Evolutionary conservation across 2,888 invertebrate genomes (phyloP).

Genomic region (Hemaris fuciformis): DNA sequence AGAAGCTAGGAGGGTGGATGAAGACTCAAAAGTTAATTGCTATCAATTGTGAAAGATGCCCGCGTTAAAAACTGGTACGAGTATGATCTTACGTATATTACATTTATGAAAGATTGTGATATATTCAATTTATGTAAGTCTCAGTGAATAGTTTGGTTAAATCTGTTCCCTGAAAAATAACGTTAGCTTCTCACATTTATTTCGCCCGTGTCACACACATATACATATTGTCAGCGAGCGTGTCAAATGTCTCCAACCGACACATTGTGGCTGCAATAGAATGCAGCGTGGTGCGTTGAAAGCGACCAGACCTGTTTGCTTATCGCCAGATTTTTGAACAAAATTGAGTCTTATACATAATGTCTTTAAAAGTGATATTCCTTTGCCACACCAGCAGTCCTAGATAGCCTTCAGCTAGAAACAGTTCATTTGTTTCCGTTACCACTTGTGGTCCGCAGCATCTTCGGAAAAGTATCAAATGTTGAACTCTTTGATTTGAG

Average conservation of each 20-base stretch:
- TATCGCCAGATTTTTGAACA: constrained; percentile 41
- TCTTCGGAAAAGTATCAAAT: constrained; percentile 68
- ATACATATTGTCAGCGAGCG: constrained; percentile 63
- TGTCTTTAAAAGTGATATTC: constrained; percentile 33
- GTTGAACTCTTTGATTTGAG: constrained; percentile 65
- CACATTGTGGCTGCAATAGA: constrained; percentile 71
- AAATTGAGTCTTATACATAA: constrained; percentile 40
- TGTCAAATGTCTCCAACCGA: constrained; percentile 74
- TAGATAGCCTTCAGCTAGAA: constrained; percentile 64
- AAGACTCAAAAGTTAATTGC: too few relatives aligned
- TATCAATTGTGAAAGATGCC: too few relatives aligned
- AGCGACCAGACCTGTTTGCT: constrained; percentile 69
- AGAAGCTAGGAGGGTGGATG: too few relatives aligned
- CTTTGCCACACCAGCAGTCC: constrained; percentile 30
- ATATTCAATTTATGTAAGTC: neutral
- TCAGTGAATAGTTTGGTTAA: neutral
- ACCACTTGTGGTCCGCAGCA: constrained; percentile 63
- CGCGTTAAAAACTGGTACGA: too few relatives aligned
- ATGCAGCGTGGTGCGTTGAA: constrained; percentile 66
- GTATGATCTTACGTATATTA: too few relatives aligned
- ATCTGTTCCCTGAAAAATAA: neutral
- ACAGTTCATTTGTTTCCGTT: constrained; percentile 78
- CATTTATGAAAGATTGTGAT: too few relatives aligned
- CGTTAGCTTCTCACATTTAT: constrained; percentile 30
- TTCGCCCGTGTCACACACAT: constrained; percentile 55